Percentiles rank a stretch among this genome's conserved stretches.
phyloP scores from a whole-genome alignment of 2,888 invertebrate species.

The Leucophora obtusa region DNA sequence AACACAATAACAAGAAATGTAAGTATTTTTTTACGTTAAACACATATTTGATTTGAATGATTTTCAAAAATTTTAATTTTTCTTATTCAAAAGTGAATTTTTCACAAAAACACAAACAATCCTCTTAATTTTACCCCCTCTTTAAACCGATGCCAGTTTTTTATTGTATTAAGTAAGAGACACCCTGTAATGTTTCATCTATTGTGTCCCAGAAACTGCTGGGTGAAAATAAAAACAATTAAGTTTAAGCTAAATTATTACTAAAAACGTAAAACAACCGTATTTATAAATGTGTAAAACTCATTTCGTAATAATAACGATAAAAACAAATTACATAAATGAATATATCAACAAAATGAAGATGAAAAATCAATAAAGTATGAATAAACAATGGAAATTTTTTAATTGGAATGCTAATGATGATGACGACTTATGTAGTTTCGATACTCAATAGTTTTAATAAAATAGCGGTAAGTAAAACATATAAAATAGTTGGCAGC shows the following conservation, averaged over 20 bases:
- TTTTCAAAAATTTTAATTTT: too few species aligned
- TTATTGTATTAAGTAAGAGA: conserved; percentile 17
- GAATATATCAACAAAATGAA: conserved; percentile 44
- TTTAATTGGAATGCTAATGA: conserved; percentile 57
- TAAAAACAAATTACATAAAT: conserved; percentile 45
- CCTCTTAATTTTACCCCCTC: background rate
- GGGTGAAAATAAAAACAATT: conserved; percentile 27
- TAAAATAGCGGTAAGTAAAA: background rate
- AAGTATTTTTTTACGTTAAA: too few species aligned
- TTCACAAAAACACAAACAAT: background rate
- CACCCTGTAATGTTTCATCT: conserved; percentile 43
- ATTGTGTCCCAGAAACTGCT: conserved; percentile 1
- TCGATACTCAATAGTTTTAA: background rate
- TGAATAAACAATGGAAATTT: conserved; percentile 48
- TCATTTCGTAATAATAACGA: conserved; percentile 53
- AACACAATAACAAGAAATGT: too few species aligned
- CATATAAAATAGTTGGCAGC: background rate
- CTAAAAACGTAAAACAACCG: conserved; percentile 35
- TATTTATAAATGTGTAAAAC: conserved; percentile 62
- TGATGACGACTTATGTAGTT: conserved; percentile 16
- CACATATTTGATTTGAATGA: too few species aligned
- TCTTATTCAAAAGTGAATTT: too few species aligned
- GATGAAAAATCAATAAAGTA: conserved; percentile 48
- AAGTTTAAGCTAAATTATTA: conserved; percentile 47
- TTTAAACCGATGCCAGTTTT: conserved; percentile 29